phyloP scores from a whole-genome alignment of 1,140 invertebrate genomes.

The Diabrotica virgifera region DNA sequence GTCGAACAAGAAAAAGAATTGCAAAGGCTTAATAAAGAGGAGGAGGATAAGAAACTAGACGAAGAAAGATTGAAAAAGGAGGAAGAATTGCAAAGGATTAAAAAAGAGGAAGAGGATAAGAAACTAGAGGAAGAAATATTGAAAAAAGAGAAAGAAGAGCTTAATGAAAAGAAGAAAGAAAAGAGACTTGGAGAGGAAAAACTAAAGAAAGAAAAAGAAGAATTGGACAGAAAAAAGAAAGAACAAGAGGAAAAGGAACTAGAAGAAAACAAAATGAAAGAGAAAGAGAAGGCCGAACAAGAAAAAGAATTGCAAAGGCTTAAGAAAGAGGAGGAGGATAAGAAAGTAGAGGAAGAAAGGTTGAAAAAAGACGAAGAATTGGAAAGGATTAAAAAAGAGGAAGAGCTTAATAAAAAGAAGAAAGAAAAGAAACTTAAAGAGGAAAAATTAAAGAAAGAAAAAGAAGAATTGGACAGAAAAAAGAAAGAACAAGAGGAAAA shows the following conservation, averaged over 20 bases:
- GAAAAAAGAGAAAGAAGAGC: neutral
- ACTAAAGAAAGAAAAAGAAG: neutral
- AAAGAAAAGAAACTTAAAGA: neutral
- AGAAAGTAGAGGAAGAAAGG: neutral
- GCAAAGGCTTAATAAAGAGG: neutral
- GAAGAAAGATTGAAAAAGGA: neutral
- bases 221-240: neutral
- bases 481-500: conserved; percentile 2
- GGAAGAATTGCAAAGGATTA: no score
- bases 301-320: neutral
- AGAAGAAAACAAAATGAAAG: no score
- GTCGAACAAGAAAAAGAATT: neutral
- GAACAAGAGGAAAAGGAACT: neutral
- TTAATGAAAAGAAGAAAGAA: neutral
- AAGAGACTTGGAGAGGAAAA: neutral
- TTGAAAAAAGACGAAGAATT: neutral
- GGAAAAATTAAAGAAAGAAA: neutral
- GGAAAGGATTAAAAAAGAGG: neutral
- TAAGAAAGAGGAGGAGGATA: neutral
- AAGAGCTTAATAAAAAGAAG: neutral
- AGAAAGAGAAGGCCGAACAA: no score
- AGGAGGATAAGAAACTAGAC: neutral
- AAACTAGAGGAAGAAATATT: neutral
- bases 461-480: conserved; percentile 1
- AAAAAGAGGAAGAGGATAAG: neutral